A percentile compares a stretch with the other conserved stretches of the same genome.
phyloP scores from a whole-genome alignment of 35 echinoderm and acorn worm genomes.

The Chiridota heheva region DNA sequence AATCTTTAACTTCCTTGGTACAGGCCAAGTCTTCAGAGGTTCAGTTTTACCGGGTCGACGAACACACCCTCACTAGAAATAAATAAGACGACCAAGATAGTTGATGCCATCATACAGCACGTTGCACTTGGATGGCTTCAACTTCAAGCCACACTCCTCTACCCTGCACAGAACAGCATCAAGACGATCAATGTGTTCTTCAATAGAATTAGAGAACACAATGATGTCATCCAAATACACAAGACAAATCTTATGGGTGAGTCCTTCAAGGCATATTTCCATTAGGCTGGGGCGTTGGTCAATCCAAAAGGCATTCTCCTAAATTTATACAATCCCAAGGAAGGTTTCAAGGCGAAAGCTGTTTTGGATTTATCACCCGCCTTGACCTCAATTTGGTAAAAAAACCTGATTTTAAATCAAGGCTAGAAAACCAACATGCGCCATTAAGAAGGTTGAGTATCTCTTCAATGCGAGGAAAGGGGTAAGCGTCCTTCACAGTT shows the following conservation, averaged over 20 bases:
- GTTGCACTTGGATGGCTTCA: background rate
- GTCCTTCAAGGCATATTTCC: background rate
- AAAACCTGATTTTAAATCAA: no score
- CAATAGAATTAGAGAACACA: slow-evolving; percentile 43
- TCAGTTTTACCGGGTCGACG: no score
- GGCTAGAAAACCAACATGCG: background rate
- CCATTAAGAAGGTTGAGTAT: background rate
- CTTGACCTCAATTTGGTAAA: background rate
- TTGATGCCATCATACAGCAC: background rate
- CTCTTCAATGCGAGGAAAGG: background rate
- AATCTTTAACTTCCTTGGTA: background rate
- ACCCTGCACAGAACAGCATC: slow-evolving; percentile 43
- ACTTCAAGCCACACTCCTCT: background rate
- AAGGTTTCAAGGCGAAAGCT: background rate
- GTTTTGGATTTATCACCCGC: background rate
- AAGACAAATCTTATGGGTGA: background rate
- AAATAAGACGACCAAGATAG: background rate
- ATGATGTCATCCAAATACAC: background rate
- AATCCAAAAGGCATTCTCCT: background rate
- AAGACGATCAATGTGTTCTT: slow-evolving; percentile 56
- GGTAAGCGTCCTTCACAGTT: background rate
- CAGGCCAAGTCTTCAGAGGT: no score
- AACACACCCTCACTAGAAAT: no score
- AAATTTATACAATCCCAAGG: background rate
- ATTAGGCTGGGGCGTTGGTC: background rate